These are phyloP conservation scores for Platysternon megacephalum DNA, from an alignment of 2,113 vertebrate species.

Conservation along the genomic window DNA sequence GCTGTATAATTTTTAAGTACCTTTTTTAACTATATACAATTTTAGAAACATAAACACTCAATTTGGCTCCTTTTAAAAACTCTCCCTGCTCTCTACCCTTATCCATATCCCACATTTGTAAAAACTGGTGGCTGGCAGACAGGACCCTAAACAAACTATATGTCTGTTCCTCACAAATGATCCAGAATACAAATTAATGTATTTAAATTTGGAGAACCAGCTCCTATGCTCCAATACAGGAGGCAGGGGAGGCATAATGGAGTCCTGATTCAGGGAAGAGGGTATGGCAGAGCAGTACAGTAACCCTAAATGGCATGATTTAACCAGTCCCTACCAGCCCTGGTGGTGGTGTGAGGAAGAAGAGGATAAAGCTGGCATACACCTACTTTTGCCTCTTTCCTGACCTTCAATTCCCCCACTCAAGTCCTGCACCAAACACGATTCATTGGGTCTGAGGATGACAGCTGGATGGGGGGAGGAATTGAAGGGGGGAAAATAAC, in stretches of 20 bases:
- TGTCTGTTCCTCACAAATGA: not conserved
- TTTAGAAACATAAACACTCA: not conserved
- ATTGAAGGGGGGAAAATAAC: not conserved
- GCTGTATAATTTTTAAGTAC: not conserved
- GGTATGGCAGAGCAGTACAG: not conserved
- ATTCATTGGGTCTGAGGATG: not conserved
- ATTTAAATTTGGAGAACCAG: not conserved
- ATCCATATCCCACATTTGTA: not conserved
- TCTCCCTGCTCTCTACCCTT: not conserved
- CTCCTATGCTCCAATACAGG: not conserved
- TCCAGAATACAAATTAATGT: not conserved
- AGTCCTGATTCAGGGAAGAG: not conserved
- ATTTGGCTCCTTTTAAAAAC: not conserved
- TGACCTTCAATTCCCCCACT: not conserved
- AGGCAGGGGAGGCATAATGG: not conserved
- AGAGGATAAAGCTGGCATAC: not conserved
- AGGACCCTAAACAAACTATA: not conserved
- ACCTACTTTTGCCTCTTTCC: not conserved
- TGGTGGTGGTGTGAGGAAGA: not conserved
- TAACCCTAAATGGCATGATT: not conserved
- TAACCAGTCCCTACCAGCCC: not conserved
- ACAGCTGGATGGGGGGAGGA: not conserved
- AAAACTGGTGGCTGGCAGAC: not conserved
- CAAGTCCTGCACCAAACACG: not conserved
- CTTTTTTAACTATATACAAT: not conserved